Conservation (phyloP, 2,113 vertebrate genomes). For the Motacilla alba region DNA sequence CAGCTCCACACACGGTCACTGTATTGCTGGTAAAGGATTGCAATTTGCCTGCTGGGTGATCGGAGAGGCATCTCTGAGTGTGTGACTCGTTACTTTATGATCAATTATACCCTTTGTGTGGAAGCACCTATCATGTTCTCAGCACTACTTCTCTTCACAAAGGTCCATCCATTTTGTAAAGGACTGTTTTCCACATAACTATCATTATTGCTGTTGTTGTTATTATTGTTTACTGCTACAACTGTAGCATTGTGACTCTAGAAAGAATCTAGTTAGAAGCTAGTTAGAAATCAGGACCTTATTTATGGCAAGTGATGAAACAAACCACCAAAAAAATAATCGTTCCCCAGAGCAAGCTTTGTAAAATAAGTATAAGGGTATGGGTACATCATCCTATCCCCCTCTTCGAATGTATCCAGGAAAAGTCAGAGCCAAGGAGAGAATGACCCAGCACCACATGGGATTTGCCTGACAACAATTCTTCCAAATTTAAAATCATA, state of each 20-base stretch:
- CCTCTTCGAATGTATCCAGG: not conserved
- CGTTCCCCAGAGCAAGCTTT: not conserved
- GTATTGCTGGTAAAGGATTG: not conserved
- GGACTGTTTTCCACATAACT: not conserved
- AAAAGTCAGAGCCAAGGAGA: not conserved
- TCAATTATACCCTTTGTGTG: not conserved
- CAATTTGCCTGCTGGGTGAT: not conserved
- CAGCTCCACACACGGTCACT: rapidly evolving
- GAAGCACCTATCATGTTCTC: not conserved
- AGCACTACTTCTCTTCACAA: not conserved
- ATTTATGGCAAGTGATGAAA: not conserved
- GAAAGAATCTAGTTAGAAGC: not conserved
- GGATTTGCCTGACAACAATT: not conserved
- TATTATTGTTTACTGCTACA: not conserved
- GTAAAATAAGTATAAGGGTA: not conserved
- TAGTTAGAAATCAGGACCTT: not conserved
- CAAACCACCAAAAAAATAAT: not conserved
- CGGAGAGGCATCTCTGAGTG: not conserved
- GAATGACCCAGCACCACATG: not conserved
- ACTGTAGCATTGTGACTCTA: not conserved
- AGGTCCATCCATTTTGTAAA: not conserved
- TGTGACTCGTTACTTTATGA: not conserved
- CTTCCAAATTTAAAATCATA: not conserved
- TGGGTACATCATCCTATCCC: not conserved
- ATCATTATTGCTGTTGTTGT: not conserved